These are phyloP conservation scores for Chelonus insularis DNA, from an alignment of 1,140 invertebrate genomes.

Conservation along the genomic window DNA sequence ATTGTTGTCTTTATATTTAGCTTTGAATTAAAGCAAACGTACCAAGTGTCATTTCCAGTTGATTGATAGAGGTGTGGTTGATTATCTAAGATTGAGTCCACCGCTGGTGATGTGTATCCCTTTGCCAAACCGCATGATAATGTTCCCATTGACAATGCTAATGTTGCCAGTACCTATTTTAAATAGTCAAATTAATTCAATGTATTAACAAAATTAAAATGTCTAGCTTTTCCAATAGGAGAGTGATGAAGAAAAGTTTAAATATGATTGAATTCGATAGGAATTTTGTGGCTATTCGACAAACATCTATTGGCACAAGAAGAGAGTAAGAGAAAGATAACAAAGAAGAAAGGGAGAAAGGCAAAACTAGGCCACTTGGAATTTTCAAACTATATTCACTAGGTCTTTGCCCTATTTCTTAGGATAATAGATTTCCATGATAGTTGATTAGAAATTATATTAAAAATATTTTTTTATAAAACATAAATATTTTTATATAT, in stretches of 20 bases:
- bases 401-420: not conserved
- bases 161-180: constrained; percentile 72
- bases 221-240: too few relatives aligned
- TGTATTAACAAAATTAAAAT: too few relatives aligned
- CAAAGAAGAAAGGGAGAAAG: not conserved
- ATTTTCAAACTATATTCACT: not conserved
- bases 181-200: not conserved
- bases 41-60: constrained; percentile 54
- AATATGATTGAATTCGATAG: constrained; percentile 34
- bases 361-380: constrained; percentile 21
- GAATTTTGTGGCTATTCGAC: constrained; percentile 30
- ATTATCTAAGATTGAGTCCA: constrained; percentile 77
- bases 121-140: constrained; percentile 80
- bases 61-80: constrained; percentile 52
- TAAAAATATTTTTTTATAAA: too few relatives aligned
- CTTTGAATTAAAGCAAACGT: constrained; percentile 32
- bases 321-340: not conserved
- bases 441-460: too few relatives aligned
- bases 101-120: constrained; percentile 81
- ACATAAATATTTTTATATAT: too few relatives aligned
- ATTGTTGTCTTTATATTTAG: not conserved
- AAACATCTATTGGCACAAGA: constrained; percentile 15
- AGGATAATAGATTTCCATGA: too few relatives aligned
- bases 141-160: constrained; percentile 79
- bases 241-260: constrained; percentile 33